phyloP scores from a whole-genome alignment of 2,888 invertebrate species.

The Oligia strigilis region DNA sequence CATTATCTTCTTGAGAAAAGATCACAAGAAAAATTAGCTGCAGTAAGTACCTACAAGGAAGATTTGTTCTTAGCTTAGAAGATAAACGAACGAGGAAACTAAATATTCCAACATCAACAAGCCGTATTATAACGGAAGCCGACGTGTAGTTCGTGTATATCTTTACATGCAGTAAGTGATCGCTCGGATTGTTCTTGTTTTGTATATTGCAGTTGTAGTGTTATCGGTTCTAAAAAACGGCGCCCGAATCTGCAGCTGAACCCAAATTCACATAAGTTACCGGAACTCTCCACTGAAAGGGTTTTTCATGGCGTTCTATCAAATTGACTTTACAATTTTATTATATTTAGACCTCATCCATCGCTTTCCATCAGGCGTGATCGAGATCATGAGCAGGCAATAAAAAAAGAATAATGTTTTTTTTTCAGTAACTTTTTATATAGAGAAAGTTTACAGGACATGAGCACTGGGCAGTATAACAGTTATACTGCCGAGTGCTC shows the following conservation, averaged over 20 bases:
- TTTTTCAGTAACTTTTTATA: background rate
- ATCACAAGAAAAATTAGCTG: background rate
- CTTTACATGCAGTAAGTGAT: constrained; percentile 34
- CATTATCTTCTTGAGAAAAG: background rate
- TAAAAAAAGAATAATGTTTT: background rate
- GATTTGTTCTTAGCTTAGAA: constrained; percentile 27
- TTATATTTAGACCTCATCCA: background rate
- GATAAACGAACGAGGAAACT: constrained; percentile 23
- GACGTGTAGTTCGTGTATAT: constrained; percentile 30
- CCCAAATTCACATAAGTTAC: constrained; percentile 11
- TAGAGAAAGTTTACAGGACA: background rate
- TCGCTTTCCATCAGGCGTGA: background rate
- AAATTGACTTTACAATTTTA: background rate
- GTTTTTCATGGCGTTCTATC: background rate
- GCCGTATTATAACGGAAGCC: constrained; percentile 18
- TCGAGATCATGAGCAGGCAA: background rate
- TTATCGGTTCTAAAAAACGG: constrained; percentile 29
- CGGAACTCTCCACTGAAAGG: background rate
- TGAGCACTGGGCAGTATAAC: no score
- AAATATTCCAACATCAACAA: constrained; percentile 20
- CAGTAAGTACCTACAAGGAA: constrained; percentile 8
- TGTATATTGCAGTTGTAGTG: constrained; percentile 2
- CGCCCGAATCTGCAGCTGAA: constrained; percentile 6
- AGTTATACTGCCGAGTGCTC: no score
- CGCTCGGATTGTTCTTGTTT: constrained; percentile 31